Evolutionary conservation across 2,888 invertebrate genomes (phyloP).

Genomic region (Cryptocephalus primarius): DNA sequence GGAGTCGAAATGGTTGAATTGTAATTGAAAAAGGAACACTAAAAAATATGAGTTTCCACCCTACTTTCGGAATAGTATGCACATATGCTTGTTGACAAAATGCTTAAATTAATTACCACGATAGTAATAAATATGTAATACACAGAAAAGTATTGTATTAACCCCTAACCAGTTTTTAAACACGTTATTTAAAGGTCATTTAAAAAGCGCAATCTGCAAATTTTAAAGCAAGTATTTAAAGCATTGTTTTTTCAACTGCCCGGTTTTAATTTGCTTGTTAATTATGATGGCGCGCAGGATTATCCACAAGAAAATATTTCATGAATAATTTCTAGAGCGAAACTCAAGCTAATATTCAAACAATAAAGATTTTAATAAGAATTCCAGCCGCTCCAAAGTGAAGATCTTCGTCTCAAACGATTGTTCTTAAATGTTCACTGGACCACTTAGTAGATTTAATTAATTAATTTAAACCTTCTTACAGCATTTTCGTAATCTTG

Average conservation of each 20-base stretch:
- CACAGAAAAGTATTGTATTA: too few relatives aligned
- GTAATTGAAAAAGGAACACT: too few relatives aligned
- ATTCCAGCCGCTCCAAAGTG: constrained; percentile 18
- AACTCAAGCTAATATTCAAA: constrained; percentile 20
- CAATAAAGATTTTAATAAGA: constrained; percentile 26
- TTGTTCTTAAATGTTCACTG: constrained; percentile 22
- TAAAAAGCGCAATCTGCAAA: too few relatives aligned
- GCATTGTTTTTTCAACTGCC: not conserved
- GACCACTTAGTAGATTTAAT: constrained; percentile 37
- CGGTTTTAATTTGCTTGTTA: not conserved
- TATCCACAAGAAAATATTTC: constrained; percentile 4
- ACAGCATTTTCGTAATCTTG: constrained; percentile 34
- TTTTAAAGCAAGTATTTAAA: too few relatives aligned
- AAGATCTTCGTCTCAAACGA: constrained; percentile 18
- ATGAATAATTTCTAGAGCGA: constrained; percentile 14
- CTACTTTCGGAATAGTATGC: too few relatives aligned
- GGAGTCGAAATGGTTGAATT: too few relatives aligned
- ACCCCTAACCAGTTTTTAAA: too few relatives aligned
- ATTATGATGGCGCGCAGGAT: not conserved
- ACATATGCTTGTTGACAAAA: too few relatives aligned
- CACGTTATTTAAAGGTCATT: too few relatives aligned
- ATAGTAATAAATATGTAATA: too few relatives aligned
- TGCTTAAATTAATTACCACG: too few relatives aligned
- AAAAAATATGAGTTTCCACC: too few relatives aligned
- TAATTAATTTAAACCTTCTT: constrained; percentile 38